Percentiles rank a stretch among this genome's conserved stretches.
phyloP scores from a whole-genome alignment of 2,888 invertebrate species.

The Priocnemis perturbator region DNA sequence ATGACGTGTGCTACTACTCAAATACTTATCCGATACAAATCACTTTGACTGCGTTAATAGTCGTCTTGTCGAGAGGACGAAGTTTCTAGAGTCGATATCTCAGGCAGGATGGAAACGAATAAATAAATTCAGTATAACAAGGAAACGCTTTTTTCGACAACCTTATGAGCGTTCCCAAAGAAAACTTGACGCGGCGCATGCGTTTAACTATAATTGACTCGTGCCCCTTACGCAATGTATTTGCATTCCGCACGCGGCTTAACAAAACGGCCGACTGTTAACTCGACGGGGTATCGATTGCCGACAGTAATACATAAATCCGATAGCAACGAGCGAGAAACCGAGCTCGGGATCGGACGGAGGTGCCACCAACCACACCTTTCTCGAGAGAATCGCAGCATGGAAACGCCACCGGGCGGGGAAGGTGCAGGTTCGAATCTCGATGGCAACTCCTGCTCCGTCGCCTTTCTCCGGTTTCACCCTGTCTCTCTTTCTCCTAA shows the following conservation, averaged over 20 bases:
- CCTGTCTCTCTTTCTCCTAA: not conserved
- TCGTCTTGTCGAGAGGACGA: too few species aligned
- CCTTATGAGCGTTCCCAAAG: too few species aligned
- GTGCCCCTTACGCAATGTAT: conserved; percentile 55
- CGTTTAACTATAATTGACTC: conserved; percentile 48
- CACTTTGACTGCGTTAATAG: too few species aligned
- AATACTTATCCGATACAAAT: too few species aligned
- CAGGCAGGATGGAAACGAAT: too few species aligned
- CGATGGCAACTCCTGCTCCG: not conserved
- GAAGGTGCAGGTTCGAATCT: conserved; percentile 14
- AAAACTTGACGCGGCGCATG: conserved; percentile 3
- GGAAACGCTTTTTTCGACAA: too few species aligned
- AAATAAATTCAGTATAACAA: too few species aligned
- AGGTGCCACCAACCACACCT: conserved; percentile 54
- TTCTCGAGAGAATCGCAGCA: conserved; percentile 31
- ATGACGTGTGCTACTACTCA: too few species aligned
- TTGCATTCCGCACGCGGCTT: conserved; percentile 57
- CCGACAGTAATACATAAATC: conserved; percentile 64
- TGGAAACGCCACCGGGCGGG: not conserved
- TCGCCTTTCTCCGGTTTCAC: conserved; percentile 12
- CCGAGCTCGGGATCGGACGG: conserved; percentile 20
- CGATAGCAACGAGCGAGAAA: conserved; percentile 49
- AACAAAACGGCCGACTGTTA: conserved; percentile 65
- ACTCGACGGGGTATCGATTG: conserved; percentile 61
- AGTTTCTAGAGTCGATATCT: too few species aligned